phyloP scores from a whole-genome alignment of 1,140 invertebrate species.

The Drosophila rufa region DNA sequence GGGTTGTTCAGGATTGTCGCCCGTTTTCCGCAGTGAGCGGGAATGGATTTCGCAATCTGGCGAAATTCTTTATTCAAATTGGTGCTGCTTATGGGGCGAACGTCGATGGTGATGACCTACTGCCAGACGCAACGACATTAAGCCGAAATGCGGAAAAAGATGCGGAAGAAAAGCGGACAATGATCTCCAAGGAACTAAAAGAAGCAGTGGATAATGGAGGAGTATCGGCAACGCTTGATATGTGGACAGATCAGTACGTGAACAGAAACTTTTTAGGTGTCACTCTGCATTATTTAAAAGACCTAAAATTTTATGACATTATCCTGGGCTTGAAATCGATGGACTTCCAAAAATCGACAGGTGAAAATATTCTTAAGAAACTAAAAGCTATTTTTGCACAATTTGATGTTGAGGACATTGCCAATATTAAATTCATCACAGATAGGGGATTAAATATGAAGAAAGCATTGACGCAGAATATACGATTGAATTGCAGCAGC shows the following conservation, averaged over 20 bases:
- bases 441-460: conserved; percentile 34
- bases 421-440: conserved; percentile 26
- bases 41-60: conserved; percentile 23
- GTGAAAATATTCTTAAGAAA: conserved; percentile 7
- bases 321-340: conserved; percentile 23
- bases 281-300: conserved; percentile 3
- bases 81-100: conserved; percentile 16
- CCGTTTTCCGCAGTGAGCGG: conserved; percentile 36
- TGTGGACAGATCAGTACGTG: no score
- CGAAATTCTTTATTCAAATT: background rate
- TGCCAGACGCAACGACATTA: conserved; percentile 30
- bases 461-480: conserved; percentile 35
- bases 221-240: background rate
- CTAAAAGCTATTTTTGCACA: conserved; percentile 22
- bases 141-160: conserved; percentile 11
- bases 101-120: conserved; percentile 16
- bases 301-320: conserved; percentile 7
- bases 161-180: conserved; percentile 21
- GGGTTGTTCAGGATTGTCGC: conserved; percentile 34
- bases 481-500: conserved; percentile 29
- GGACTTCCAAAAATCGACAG: conserved; percentile 7
- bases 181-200: conserved; percentile 5
- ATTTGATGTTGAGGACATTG: conserved; percentile 22
- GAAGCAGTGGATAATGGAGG: background rate
- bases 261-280: no score